Evolutionary conservation across 1,140 invertebrate species (phyloP).

Genomic region (Dolichoris vasculosae): DNA sequence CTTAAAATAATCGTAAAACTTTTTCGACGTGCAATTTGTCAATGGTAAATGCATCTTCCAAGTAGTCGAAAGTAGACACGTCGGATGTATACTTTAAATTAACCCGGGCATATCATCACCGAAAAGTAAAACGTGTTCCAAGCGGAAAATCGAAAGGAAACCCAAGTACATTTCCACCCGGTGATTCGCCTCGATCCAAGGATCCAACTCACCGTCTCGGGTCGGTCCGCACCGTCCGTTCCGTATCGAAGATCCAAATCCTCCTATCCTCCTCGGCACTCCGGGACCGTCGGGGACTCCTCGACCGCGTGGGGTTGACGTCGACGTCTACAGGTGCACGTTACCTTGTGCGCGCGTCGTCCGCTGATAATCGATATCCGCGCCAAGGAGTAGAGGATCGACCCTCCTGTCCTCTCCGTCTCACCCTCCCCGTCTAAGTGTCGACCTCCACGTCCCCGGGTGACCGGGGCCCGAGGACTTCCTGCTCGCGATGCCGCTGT

Average conservation of each 20-base stretch:
- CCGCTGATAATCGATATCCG: neutral
- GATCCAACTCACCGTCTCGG: neutral
- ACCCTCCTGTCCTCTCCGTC: neutral
- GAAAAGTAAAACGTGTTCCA: no score
- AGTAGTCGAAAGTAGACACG: no score
- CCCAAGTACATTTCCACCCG: no score
- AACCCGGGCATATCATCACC: no score
- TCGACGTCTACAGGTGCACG: constrained; percentile 13
- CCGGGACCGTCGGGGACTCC: neutral
- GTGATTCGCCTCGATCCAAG: no score
- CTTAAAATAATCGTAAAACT: no score
- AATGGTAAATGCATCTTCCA: no score
- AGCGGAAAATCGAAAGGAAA: no score
- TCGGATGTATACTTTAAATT: no score
- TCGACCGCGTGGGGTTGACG: neutral
- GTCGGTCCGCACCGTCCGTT: constrained; percentile 1
- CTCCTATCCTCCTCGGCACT: neutral
- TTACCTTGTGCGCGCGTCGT: neutral
- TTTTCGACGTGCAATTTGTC: neutral
- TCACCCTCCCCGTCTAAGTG: neutral
- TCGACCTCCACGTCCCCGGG: no score
- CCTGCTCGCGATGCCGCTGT: neutral
- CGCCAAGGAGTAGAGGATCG: neutral
- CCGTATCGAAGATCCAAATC: neutral
- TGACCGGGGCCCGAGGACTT: neutral